These are phyloP conservation scores for Trissonchulus sp. DNA, from an alignment of 2,888 invertebrate species.

Conservation along the genomic window DNA sequence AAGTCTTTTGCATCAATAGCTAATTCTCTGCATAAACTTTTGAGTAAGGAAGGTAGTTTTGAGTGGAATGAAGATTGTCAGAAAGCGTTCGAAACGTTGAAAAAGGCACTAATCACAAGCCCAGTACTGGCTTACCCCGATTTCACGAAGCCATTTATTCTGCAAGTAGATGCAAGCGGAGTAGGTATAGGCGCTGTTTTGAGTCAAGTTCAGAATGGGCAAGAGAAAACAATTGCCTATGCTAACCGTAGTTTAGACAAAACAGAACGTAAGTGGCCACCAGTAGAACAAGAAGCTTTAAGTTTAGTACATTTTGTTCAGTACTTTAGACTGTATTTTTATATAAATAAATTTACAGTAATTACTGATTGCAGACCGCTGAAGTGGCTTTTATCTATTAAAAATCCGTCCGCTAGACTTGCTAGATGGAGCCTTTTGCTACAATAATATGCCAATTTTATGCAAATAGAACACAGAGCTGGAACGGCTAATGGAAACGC, in stretches of 20 bases:
- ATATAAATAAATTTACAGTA: slow-evolving; percentile 38
- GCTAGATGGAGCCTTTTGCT: slow-evolving; percentile 2
- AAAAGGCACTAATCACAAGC: slow-evolving; percentile 25
- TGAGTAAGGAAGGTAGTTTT: background rate
- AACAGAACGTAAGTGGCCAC: slow-evolving; percentile 48
- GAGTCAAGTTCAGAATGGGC: slow-evolving; percentile 32
- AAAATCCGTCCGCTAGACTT: background rate
- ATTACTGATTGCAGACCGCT: slow-evolving; percentile 6
- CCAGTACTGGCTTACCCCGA: slow-evolving; percentile 41
- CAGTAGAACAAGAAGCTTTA: slow-evolving; percentile 39
- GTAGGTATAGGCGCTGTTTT: slow-evolving; percentile 43
- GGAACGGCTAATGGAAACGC: background rate
- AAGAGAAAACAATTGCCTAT: slow-evolving; percentile 37
- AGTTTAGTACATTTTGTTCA: slow-evolving; percentile 38
- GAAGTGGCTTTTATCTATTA: background rate
- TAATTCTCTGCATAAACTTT: background rate
- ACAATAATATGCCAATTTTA: background rate
- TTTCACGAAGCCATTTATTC: slow-evolving; percentile 37
- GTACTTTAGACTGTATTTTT: slow-evolving; percentile 53
- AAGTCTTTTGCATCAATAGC: slow-evolving; percentile 5
- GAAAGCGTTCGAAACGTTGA: slow-evolving; percentile 18
- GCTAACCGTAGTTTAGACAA: slow-evolving; percentile 33
- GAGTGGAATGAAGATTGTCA: background rate
- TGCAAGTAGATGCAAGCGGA: slow-evolving; percentile 44
- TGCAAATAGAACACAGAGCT: background rate